Evolutionary conservation across 2,113 vertebrate species (phyloP), one percentile per base, ranked within the genome.

Genomic region (Ciconia boyciana): DNA sequence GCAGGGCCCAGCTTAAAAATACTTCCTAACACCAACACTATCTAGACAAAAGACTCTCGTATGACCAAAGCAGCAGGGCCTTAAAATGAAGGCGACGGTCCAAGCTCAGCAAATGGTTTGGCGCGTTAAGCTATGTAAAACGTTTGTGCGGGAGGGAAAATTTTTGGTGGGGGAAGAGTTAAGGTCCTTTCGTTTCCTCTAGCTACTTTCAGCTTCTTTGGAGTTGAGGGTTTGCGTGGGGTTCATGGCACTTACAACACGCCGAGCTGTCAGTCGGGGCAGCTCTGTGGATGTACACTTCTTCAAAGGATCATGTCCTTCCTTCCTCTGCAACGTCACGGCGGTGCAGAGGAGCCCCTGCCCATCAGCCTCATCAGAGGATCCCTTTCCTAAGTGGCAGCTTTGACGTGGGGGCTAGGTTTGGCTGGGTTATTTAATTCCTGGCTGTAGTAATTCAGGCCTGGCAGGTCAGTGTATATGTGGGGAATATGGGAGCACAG

Each of bases 241-340:
- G 32, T 39, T 66, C 9, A 3, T 16, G 9, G 71, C 43, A 25
- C 34, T 46, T n/a, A 6, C 1, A 18, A 13, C 31, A 5, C 1
- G 7, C 44, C 41, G 70, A 57, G 69, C 66, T 80, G 66, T 46
- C 91, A 11, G 44, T 14, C 2, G 6, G 36, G 62, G 51, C 55
- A 82, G 51, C 17, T 58, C 54, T 28, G 49, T 1, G 17, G 58
- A 43, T 2, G 2, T 14, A 4, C 3, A 0, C 16, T 46, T n/a
- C 62, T 70, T 18, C 49, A 82, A 9, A 58, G 34, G 16, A 26
- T 26, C 10, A 1, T 6, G 16, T 39, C 65, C 58, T 2, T 49
- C 71, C 70, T 60, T 71, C 21, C 64, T 72, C 64, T 55, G 60
- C 49, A 21, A 12, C 0, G 1, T 21, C 25, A 6, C 2, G 5